Conservation (phyloP, 2,888 invertebrate genomes). For the Frankliniella intonsa region DNA sequence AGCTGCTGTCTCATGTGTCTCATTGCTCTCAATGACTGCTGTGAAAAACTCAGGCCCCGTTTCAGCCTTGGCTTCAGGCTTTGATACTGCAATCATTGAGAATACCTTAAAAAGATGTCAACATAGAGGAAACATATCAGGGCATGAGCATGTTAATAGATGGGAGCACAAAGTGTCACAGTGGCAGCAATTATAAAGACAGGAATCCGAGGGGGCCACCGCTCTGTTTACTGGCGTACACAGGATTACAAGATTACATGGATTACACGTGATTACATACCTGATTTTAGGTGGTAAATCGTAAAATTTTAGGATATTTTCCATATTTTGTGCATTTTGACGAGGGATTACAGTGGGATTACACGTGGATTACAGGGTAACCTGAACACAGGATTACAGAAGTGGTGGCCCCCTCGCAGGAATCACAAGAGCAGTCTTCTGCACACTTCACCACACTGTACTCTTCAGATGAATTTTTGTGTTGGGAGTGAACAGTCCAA, state of each 20-base stretch:
- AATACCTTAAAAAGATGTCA: background rate
- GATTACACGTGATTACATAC: no score
- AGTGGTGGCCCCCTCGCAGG: no score
- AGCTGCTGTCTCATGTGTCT: background rate
- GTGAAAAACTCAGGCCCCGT: background rate
- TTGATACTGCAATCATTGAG: background rate
- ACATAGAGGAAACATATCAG: background rate
- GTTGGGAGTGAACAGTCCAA: background rate
- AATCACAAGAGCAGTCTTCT: background rate
- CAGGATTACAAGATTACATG: no score
- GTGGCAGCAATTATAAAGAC: background rate
- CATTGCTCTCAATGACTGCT: background rate
- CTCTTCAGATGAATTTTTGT: background rate
- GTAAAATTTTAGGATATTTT: no score
- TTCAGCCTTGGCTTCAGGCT: background rate
- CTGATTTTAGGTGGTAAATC: no score
- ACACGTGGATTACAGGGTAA: no score
- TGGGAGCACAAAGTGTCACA: background rate
- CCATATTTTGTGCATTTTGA: no score
- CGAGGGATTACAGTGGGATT: no score
- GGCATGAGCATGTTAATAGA: background rate
- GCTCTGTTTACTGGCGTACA: no score
- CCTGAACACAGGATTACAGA: no score
- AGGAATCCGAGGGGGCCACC: no score
- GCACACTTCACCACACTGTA: background rate